A percentile compares a stretch with the other conserved stretches of the same genome.
Conservation (phyloP, 2,797 vertebrate genomes). For the Rhinogobio ventralis region DNA sequence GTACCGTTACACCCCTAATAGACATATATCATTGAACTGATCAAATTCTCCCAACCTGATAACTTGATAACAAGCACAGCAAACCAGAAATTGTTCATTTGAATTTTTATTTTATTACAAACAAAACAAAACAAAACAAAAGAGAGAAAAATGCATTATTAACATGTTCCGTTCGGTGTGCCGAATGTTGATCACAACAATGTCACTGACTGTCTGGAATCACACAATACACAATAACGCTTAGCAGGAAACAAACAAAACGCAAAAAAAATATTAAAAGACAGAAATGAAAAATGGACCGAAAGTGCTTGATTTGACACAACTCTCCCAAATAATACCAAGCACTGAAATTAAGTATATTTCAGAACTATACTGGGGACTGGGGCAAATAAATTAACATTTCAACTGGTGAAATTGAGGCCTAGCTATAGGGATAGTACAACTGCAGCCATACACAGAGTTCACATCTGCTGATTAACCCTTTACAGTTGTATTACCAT, state of each 20-base stretch:
- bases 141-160: conserved; percentile 73
- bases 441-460: conserved; percentile 71
- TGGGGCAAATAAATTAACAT: conserved; percentile 69
- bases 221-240: conserved; percentile 78
- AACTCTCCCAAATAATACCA: conserved; percentile 65
- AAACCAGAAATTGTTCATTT: conserved; percentile 58
- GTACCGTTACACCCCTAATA: not conserved
- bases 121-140: conserved; percentile 72
- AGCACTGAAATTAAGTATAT: conserved; percentile 65
- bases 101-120: conserved; percentile 85
- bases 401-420: conserved; percentile 59
- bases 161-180: conserved; percentile 72
- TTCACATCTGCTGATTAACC: conserved; percentile 76
- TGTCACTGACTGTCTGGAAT: conserved; percentile 74
- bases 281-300: conserved; percentile 53
- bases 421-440: conserved; percentile 67
- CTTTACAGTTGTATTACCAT: conserved; percentile 75
- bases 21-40: not conserved
- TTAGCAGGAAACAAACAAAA: conserved; percentile 73
- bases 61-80: conserved; percentile 21
- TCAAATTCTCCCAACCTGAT: not conserved
- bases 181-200: conserved; percentile 65
- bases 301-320: conserved; percentile 68
- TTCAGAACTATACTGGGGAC: conserved; percentile 52
- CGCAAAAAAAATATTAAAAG: conserved; percentile 63